A percentile compares a stretch with the other conserved stretches of the same genome.
phyloP scores from a whole-genome alignment of 2,888 invertebrate species.

The Tupiocoris notatus region DNA sequence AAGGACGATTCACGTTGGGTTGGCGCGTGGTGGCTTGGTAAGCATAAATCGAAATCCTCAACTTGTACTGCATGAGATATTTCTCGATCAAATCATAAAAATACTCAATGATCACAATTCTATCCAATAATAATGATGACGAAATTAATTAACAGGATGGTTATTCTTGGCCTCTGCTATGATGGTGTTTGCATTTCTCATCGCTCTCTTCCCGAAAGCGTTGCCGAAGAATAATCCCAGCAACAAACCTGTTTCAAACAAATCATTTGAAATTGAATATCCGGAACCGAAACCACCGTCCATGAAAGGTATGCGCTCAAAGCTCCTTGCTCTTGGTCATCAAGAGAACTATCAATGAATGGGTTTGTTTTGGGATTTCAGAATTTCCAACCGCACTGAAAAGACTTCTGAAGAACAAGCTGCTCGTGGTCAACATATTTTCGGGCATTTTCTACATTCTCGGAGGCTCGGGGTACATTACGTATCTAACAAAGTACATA shows the following conservation, averaged over 20 bases:
- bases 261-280: not conserved
- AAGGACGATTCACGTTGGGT: slow-evolving; percentile 67
- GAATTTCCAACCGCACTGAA: slow-evolving; percentile 62
- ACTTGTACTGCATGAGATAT: too few relatives aligned
- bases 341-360: too few relatives aligned
- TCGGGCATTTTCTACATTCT: slow-evolving; percentile 66
- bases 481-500: slow-evolving; percentile 71
- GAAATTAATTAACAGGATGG: too few relatives aligned
- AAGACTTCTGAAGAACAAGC: slow-evolving; percentile 63
- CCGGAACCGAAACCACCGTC: slow-evolving; percentile 14
- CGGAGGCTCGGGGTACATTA: slow-evolving; percentile 65
- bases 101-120: too few relatives aligned
- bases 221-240: slow-evolving; percentile 53
- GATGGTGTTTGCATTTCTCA: slow-evolving; percentile 62
- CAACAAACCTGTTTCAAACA: not conserved
- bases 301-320: slow-evolving; percentile 33
- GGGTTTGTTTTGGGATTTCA: too few relatives aligned
- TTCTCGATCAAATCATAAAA: too few relatives aligned
- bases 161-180: slow-evolving; percentile 59
- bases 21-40: slow-evolving; percentile 76
- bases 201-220: slow-evolving; percentile 65
- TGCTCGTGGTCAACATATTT: slow-evolving; percentile 65
- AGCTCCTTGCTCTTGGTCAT: too few relatives aligned
- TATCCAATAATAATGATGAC: too few relatives aligned
- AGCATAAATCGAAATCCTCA: too few relatives aligned